Conservation (phyloP, 2,888 invertebrate species). For the Dicycla oo region DNA sequence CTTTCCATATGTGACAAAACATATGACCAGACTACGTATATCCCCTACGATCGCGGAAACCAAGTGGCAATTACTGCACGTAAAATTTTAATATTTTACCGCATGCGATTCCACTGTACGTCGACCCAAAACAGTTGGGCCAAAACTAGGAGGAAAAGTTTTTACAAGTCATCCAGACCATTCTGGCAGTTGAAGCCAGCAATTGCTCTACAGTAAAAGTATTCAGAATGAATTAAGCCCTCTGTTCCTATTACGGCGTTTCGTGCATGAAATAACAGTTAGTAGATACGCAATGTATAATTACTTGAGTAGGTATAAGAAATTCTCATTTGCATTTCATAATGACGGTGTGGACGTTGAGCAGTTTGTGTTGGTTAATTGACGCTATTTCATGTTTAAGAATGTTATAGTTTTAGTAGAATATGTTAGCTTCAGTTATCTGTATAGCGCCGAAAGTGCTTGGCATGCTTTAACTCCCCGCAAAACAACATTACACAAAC, state of each 20-base stretch:
- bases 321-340: slow-evolving; percentile 49
- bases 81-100: background rate
- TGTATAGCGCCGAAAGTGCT: background rate
- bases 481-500: background rate
- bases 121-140: background rate
- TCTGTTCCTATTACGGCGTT: slow-evolving; percentile 26
- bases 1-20: no score
- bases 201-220: slow-evolving; percentile 2
- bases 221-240: slow-evolving; percentile 1
- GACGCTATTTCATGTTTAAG: slow-evolving; percentile 6
- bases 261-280: slow-evolving; percentile 44
- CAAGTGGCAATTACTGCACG: background rate
- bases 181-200: slow-evolving; percentile 1
- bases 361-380: slow-evolving; percentile 35
- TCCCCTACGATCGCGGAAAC: background rate
- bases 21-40: no score
- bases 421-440: background rate
- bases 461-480: no score
- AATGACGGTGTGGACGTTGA: slow-evolving; percentile 35
- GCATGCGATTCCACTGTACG: background rate
- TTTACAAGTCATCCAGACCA: background rate
- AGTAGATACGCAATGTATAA: slow-evolving; percentile 44
- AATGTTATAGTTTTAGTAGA: slow-evolving; percentile 12
- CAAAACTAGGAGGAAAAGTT: slow-evolving; percentile 4
- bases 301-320: slow-evolving; percentile 37